Conservation (phyloP, 2,888 invertebrate species). For the Coecobrya sp. region DNA sequence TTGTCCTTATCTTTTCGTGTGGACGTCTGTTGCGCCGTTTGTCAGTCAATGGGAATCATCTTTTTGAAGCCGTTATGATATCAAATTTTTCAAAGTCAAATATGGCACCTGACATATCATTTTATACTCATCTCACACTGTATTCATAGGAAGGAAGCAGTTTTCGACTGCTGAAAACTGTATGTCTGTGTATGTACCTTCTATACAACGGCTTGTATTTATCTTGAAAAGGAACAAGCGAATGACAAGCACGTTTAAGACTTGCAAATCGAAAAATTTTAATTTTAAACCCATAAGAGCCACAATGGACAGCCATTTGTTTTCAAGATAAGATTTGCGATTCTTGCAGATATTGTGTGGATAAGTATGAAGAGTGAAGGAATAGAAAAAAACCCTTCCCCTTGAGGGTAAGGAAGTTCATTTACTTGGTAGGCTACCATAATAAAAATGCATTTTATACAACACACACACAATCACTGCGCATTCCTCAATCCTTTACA, state of each 20-base stretch:
- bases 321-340: neutral
- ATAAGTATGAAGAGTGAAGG: conserved; percentile 15
- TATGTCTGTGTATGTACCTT: too few species aligned
- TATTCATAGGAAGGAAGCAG: too few species aligned
- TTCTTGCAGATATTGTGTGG: neutral
- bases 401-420: conserved; percentile 78
- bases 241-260: neutral
- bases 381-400: conserved; percentile 73
- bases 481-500: neutral
- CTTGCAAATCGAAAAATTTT: neutral
- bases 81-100: too few species aligned
- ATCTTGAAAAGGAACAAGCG: neutral
- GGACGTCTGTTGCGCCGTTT: too few species aligned
- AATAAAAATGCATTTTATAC: neutral
- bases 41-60: too few species aligned
- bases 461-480: neutral
- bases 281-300: neutral
- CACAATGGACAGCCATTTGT: neutral
- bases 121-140: too few species aligned
- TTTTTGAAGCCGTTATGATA: too few species aligned
- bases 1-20: too few species aligned
- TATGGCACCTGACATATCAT: too few species aligned
- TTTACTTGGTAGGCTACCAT: conserved; percentile 22
- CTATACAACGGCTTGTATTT: too few species aligned
- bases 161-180: too few species aligned